Conservation (phyloP, 2,888 invertebrate species). For the Tenthredo distinguenda region DNA sequence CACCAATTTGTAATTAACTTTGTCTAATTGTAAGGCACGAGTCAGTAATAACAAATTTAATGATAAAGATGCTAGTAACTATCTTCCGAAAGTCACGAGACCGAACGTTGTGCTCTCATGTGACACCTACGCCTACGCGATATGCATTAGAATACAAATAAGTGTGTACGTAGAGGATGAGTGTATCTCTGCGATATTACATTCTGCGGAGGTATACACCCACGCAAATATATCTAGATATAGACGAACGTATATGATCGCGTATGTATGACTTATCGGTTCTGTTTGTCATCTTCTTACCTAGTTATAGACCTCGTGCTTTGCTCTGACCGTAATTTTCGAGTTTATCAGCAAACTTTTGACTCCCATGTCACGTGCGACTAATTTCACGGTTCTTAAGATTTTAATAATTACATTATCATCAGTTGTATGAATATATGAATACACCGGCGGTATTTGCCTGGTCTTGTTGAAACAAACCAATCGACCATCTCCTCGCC, state of each 20-base stretch:
- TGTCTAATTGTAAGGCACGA: not conserved
- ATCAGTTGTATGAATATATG: not conserved
- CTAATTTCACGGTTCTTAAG: constrained; percentile 12
- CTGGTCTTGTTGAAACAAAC: not conserved
- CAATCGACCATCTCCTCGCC: not conserved
- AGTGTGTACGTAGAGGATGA: not conserved
- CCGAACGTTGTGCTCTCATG: constrained; percentile 7
- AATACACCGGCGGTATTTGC: not conserved
- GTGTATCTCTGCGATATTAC: constrained; percentile 9
- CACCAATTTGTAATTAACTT: not conserved
- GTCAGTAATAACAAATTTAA: not conserved
- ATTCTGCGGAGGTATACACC: not conserved
- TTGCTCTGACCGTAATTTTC: not conserved
- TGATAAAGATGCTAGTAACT: not conserved
- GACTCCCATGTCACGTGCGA: constrained; percentile 13
- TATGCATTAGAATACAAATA: constrained; percentile 6
- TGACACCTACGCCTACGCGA: constrained; percentile 22
- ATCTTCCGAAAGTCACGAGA: constrained; percentile 34
- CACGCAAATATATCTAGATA: not conserved
- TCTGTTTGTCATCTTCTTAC: constrained; percentile 11
- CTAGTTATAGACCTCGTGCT: constrained; percentile 22
- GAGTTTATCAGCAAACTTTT: constrained; percentile 8
- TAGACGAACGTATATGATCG: not conserved
- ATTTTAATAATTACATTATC: not conserved
- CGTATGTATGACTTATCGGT: not conserved